Conservation (phyloP, 2,113 vertebrate genomes). For the Sceloporus undulatus region DNA sequence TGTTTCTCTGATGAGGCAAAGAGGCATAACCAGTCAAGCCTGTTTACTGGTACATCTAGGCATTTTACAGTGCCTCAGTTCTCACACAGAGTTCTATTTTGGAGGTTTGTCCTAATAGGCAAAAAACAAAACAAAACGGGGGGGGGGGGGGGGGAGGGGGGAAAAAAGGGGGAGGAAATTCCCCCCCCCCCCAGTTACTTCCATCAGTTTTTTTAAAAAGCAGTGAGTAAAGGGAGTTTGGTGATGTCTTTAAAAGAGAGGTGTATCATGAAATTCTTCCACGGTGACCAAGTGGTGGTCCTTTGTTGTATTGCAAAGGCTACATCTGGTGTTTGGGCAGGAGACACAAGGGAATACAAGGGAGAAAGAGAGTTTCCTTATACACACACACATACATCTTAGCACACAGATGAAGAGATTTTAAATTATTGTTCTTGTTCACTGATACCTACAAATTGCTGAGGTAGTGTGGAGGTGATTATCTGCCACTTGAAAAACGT, state of each 20-base stretch:
- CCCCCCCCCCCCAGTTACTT: background rate
- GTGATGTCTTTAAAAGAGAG: constrained; percentile 29
- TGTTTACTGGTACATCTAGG: constrained; percentile 45
- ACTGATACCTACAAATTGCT: too few species aligned
- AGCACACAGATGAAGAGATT: too few species aligned
- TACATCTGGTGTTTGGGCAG: background rate
- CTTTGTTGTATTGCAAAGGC: background rate
- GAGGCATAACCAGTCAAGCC: constrained; percentile 65
- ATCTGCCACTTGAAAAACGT: background rate
- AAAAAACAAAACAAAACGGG: background rate
- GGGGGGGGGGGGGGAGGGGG: too few species aligned
- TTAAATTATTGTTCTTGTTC: too few species aligned
- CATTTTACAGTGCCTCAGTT: constrained; percentile 44
- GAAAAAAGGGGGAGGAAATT: background rate
- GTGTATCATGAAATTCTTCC: constrained; percentile 33
- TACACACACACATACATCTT: too few species aligned
- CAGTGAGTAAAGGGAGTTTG: constrained; percentile 41
- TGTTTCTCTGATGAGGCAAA: constrained; percentile 41
- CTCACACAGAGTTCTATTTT: constrained; percentile 49
- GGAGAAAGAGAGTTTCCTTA: too few species aligned
- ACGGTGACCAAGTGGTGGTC: background rate
- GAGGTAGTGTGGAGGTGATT: too few species aligned
- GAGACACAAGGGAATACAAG: too few species aligned
- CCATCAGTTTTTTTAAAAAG: constrained; percentile 8
- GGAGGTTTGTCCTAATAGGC: constrained; percentile 50